Evolutionary conservation across 2,888 invertebrate species (phyloP), one percentile per base, ranked within the genome.

Genomic region (Cheilosia scutellata): DNA sequence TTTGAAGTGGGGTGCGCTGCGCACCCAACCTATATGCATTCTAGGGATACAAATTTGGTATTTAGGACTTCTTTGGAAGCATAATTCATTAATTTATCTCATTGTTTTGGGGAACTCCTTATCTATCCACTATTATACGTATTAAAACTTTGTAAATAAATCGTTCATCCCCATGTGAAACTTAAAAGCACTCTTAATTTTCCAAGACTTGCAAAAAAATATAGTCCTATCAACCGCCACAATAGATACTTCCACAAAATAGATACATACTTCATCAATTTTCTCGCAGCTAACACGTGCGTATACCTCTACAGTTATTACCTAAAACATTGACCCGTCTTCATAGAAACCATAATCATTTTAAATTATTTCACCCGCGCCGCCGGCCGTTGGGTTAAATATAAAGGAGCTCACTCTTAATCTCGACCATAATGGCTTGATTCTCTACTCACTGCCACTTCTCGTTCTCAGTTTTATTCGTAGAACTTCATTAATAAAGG

Each of bases 401-500:
- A 44, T 62, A 66, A 65, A 47, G 33, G 29, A 62, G 42, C 75
- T 57, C 20, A 27, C 51, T 70, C 49, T n/a, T n/a, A n/a, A n/a
- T n/a, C n/a, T 76, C 13, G 25, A 62, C 55, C 68, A 62, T 78
- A 83, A 83, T 78, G 66, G 77, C 82, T 78, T 72, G 72, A 68
- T 83, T 72, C 72, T 66, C 37, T 49, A 42, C 33, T 6, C 74
- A 33, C 49, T 74, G 40, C 51, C 63, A 68, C 75, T 63, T 63
- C 20, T 20, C n/a, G n/a, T n/a, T 20, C 70, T 65, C 7, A 49
- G 58, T 75, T 63, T 83, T 79, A 79, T 70, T 79, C 70, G 44
- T 70, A 68, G 57, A 79, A 84, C 79, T 84, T 84, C 83, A 84
- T 84, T 84, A 75, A 84, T 84, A 84, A 84, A 75, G 62, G 31